Base-by-base conservation (phyloP, 2,888 invertebrate genomes). In the Stramonita haemastoma region DNA sequence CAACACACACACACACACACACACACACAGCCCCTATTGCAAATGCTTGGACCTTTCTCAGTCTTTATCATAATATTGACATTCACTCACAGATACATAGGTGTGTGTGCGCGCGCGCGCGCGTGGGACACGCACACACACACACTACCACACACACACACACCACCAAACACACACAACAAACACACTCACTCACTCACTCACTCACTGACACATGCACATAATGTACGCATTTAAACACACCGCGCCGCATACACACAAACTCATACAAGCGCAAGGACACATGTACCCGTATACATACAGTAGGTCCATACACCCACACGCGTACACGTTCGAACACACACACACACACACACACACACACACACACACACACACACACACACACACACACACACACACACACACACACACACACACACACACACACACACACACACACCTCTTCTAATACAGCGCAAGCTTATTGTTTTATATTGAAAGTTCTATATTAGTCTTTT, bases 101-200 rank as follows among this genome's bases (percentile, higher is more conserved):
- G 32, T 8, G 19, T 19, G 19, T 32, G 32, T n/a, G 13, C 32
- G 13, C 79, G 32, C 79, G n/a, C n/a, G n/a, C n/a, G n/a, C n/a
- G n/a, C n/a, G n/a, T n/a, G n/a, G n/a, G n/a, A n/a, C n/a, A n/a
- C n/a, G n/a, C n/a, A n/a, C n/a, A n/a, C n/a, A n/a, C n/a, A n/a
- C n/a, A n/a, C n/a, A n/a, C n/a, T n/a, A n/a, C n/a, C n/a, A n/a
- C n/a, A n/a, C n/a, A n/a, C n/a, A n/a, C n/a, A n/a, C n/a, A n/a
- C n/a, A n/a, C n/a, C n/a, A n/a, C n/a, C n/a, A n/a, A n/a, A 79
- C 79, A 79, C 79, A 79, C 79, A 79, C 79, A n/a, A 79, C 79
- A 79, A 29, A 32, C 79, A 32, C 79, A 13, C 79, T 11, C 32
- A 13, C 79, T 32, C 79, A 32, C 79, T 32, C 79, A 79, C 79